Percentiles rank a stretch among this genome's conserved stretches.
Conservation (phyloP, 1,140 invertebrate species). For the Drosophila bocki region DNA sequence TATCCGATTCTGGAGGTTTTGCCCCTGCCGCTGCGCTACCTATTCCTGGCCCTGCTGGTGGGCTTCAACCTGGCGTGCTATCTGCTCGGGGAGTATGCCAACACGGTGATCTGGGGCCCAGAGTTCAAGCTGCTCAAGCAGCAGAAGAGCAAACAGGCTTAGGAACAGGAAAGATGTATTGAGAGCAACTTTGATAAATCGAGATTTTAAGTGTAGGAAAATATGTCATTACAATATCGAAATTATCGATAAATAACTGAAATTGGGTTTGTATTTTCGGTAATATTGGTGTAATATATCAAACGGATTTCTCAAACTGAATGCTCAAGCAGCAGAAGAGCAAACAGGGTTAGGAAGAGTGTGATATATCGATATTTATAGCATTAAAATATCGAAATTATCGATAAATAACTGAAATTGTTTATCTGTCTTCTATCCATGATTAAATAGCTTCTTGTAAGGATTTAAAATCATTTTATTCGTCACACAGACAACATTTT, state of each 20-base stretch:
- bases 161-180: not conserved
- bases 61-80: slow-evolving; percentile 69
- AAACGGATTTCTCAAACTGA: no score
- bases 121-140: slow-evolving; percentile 60
- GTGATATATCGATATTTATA: no score
- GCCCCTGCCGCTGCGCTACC: slow-evolving; percentile 58
- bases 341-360: no score
- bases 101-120: slow-evolving; percentile 68
- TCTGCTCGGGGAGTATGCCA: slow-evolving; percentile 65
- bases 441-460: not conserved
- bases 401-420: not conserved
- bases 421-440: not conserved
- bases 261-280: no score
- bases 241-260: no score
- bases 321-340: no score
- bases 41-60: slow-evolving; percentile 63
- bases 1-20: slow-evolving; percentile 72
- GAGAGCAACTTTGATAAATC: not conserved
- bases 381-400: not conserved
- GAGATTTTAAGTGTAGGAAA: not conserved
- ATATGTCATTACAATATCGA: not conserved
- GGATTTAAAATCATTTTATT: slow-evolving; percentile 75
- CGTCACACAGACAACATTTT: slow-evolving; percentile 55
- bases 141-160: slow-evolving; percentile 52
- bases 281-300: no score